Evolutionary conservation across 1,140 invertebrate species (phyloP), one percentile per base, ranked within the genome.

Genomic region (Anagrus nilaparvatae): DNA sequence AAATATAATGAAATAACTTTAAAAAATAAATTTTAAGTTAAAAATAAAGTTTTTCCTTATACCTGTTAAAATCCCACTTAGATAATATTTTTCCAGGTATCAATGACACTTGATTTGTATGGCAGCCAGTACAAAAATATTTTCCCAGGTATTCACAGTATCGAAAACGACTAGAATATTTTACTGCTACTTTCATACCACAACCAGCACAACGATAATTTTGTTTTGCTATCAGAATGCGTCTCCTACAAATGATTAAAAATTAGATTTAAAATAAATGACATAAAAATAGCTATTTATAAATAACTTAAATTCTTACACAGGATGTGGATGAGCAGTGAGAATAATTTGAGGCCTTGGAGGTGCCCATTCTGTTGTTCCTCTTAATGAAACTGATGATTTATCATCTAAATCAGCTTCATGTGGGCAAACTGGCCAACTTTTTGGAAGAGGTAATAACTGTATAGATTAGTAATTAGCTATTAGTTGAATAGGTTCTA

Each of bases 121-220:
- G 88, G 59, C 89, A 93, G 21, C 84, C 85, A 5, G 86, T 87
- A 59, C 89, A 93, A 62, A 92, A 88, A 64, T 86, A 89, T 53
- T 87, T 79, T 12, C 86, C 87, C 32, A 90, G 67, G 60, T 93
- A 93, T 55, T 86, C 76, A 61, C 89, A 93, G 55, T 87, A 88
- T 7, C 84, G 72, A 61, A 81, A 83, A 50, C 77, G 73, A 17
- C 77, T 75, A 8, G 81, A 74, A 55, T 84, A 85, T 40, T 78
- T 76, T 45, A 71, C 61, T 3, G 81, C 77, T 8, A 90, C 82
- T 52, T 77, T 79, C 68, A 83, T 83, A 1, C 88, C 85, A 70
- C 88, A 92, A 9, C 88, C 87, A 36, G 87, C 84, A 69, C 88
- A 93, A 19, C 82, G 69, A 49, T 81, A 82, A 53, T 83, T 83